Evolutionary conservation across 2,797 vertebrate species (phyloP).

Genomic region (Arctocebus calabarensis): DNA sequence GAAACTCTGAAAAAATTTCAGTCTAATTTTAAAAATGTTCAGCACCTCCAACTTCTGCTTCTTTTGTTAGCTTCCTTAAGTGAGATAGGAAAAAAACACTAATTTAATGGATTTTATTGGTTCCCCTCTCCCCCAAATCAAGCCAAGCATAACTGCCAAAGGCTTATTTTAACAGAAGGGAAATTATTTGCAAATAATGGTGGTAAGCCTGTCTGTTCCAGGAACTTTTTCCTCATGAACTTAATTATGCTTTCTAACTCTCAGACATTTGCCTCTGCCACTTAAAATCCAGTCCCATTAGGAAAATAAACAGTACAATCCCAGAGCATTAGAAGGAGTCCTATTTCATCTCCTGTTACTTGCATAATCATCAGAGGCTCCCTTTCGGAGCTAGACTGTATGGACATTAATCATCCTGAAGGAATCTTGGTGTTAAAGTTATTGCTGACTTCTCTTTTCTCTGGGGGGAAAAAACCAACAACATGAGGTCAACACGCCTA

Average conservation of each 20-base stretch:
- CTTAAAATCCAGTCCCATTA: constrained; percentile 60
- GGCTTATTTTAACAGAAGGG: constrained; percentile 48
- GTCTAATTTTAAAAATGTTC: constrained; percentile 51
- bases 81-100: constrained; percentile 49
- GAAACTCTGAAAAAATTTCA: constrained; percentile 48
- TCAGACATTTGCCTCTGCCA: constrained; percentile 50
- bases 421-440: background rate
- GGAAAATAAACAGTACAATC: constrained; percentile 34
- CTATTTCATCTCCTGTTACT: constrained; percentile 1
- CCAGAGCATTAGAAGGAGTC: constrained; percentile 1
- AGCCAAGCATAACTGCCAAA: constrained; percentile 51
- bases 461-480: background rate
- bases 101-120: constrained; percentile 57
- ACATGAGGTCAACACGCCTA: background rate
- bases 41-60: constrained; percentile 12
- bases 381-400: background rate
- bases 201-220: constrained; percentile 61
- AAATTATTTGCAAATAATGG: constrained; percentile 65
- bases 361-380: background rate
- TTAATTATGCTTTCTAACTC: constrained; percentile 63
- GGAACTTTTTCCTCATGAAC: constrained; percentile 65
- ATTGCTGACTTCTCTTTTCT: background rate
- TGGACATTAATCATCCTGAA: background rate
- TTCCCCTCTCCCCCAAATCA: constrained; percentile 59
- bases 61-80: constrained; percentile 55